Evolutionary conservation across 1,140 invertebrate species (phyloP).

Genomic region (Psix sp.): DNA sequence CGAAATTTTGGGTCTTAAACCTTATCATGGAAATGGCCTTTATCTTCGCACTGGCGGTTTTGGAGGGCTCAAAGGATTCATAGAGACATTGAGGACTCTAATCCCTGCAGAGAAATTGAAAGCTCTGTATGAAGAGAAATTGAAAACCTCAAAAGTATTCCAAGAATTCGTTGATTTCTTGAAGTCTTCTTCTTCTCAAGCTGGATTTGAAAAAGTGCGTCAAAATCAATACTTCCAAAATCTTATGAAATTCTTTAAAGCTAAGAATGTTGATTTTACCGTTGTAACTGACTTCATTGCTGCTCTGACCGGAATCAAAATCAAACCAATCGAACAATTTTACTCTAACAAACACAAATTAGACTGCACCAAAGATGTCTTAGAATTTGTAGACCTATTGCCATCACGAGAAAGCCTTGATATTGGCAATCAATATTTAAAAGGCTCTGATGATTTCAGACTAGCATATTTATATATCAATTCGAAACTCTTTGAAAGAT

Average conservation of each 20-base stretch:
- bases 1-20: slow-evolving; percentile 13
- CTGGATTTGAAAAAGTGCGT: slow-evolving; percentile 46
- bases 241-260: slow-evolving; percentile 45
- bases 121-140: slow-evolving; percentile 63
- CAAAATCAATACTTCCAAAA: slow-evolving; percentile 51
- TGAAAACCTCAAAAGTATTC: slow-evolving; percentile 58
- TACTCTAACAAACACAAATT: slow-evolving; percentile 8
- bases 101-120: slow-evolving; percentile 61
- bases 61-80: slow-evolving; percentile 57
- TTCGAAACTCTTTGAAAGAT: too few relatives aligned
- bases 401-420: slow-evolving; percentile 7
- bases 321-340: slow-evolving; percentile 14
- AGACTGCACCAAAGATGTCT: slow-evolving; percentile 15
- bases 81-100: slow-evolving; percentile 55
- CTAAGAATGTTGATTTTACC: slow-evolving; percentile 54
- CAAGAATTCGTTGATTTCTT: slow-evolving; percentile 56
- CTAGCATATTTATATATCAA: slow-evolving; percentile 12
- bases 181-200: slow-evolving; percentile 51
- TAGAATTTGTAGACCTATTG: slow-evolving; percentile 23
- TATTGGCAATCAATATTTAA: slow-evolving; percentile 29
- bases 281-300: slow-evolving; percentile 50
- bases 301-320: slow-evolving; percentile 55
- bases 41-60: neutral
- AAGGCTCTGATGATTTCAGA: slow-evolving; percentile 9
- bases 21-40: slow-evolving; percentile 1